phyloP scores from a whole-genome alignment of 1,140 invertebrate species.

The Drosophila sp. region DNA sequence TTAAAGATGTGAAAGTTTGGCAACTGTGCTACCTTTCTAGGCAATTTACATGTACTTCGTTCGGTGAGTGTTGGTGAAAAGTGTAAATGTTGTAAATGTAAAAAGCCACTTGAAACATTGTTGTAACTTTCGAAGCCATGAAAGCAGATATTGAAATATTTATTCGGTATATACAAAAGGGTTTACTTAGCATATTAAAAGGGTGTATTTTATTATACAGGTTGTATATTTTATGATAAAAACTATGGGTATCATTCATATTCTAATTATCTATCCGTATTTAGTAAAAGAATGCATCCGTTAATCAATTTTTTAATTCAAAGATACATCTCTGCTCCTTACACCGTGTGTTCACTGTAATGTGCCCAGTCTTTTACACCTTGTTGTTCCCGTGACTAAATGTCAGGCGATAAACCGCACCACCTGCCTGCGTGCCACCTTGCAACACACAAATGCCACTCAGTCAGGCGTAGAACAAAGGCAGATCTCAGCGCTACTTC shows the following conservation, averaged over 20 bases:
- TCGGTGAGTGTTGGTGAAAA: conserved; percentile 12
- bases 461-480: conserved; percentile 60
- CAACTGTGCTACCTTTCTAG: conserved; percentile 43
- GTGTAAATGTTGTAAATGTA: neutral
- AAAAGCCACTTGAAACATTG: conserved; percentile 22
- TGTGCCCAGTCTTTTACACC: conserved; percentile 19
- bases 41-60: conserved; percentile 34
- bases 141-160: conserved; percentile 2
- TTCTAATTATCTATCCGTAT: no score
- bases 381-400: conserved; percentile 26
- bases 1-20: conserved; percentile 39
- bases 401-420: conserved; percentile 25
- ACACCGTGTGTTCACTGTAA: neutral
- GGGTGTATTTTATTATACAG: no score
- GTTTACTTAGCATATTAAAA: no score
- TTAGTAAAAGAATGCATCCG: neutral
- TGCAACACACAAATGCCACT: neutral
- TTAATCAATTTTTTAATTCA: neutral
- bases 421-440: neutral
- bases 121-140: conserved; percentile 1
- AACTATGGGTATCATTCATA: no score
- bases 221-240: no score
- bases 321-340: neutral
- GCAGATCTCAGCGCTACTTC: conserved; percentile 3
- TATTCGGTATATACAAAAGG: no score